These are phyloP conservation scores for Galerucella calmariensis DNA, from an alignment of 2,888 invertebrate genomes.

Conservation along the genomic window DNA sequence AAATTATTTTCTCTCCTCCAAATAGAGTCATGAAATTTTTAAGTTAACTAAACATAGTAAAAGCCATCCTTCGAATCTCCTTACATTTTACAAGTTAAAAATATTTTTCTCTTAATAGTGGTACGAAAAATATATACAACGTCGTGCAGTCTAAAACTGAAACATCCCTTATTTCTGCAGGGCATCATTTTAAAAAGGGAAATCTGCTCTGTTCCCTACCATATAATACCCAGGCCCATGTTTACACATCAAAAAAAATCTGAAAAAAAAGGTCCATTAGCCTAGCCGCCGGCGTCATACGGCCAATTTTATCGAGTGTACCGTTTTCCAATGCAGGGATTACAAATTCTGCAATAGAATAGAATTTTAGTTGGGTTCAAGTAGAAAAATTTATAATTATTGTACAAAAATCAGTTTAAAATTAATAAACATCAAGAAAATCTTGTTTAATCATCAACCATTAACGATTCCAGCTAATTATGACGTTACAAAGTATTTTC, in stretches of 20 bases:
- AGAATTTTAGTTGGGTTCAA: neutral
- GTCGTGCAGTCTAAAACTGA: constrained; percentile 31
- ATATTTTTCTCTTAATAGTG: neutral
- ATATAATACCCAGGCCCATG: constrained; percentile 35
- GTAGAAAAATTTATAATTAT: too few relatives aligned
- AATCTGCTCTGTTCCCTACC: constrained; percentile 23
- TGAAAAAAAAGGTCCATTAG: constrained; percentile 43
- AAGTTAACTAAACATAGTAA: too few relatives aligned
- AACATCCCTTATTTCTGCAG: constrained; percentile 35
- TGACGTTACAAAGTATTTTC: neutral
- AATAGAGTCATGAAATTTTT: too few relatives aligned
- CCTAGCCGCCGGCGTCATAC: constrained; percentile 44
- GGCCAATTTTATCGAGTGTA: constrained; percentile 37
- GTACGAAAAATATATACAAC: neutral
- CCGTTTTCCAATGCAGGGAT: constrained; percentile 13
- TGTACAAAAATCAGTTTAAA: too few relatives aligned
- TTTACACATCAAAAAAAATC: constrained; percentile 37
- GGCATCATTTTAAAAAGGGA: constrained; percentile 35
- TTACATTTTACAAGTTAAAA: too few relatives aligned
- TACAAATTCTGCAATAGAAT: neutral
- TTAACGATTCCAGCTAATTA: neutral
- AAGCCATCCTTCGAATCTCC: too few relatives aligned
- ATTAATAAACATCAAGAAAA: too few relatives aligned
- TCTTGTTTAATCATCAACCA: too few relatives aligned
- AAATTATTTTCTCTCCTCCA: too few relatives aligned